Evolutionary conservation across 2,888 invertebrate genomes (phyloP).

Genomic region (Eurois occulta): DNA sequence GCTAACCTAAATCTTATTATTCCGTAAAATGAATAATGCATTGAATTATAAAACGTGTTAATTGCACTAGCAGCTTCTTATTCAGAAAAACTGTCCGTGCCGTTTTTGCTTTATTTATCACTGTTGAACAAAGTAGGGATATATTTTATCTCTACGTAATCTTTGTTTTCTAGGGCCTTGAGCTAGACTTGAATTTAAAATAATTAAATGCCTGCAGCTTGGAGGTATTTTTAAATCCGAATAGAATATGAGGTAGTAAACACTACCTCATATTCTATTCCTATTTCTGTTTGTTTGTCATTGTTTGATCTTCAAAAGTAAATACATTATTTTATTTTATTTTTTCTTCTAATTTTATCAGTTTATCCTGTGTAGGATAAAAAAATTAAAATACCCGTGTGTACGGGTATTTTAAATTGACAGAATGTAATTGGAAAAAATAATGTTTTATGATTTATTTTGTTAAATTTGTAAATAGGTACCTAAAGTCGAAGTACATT

Average conservation of each 20-base stretch:
- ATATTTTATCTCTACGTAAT: background rate
- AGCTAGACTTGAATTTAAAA: background rate
- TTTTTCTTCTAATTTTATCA: no score
- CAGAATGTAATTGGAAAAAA: no score
- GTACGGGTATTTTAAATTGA: no score
- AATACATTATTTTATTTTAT: no score
- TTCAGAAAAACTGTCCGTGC: background rate
- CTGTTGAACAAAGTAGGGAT: background rate
- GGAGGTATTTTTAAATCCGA: background rate
- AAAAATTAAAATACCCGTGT: no score
- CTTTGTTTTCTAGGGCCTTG: background rate
- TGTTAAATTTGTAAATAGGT: no score
- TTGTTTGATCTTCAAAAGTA: no score
- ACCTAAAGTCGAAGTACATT: no score
- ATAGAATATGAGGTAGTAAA: background rate
- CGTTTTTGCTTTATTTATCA: conserved; percentile 6
- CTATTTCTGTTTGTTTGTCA: no score
- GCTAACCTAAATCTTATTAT: background rate
- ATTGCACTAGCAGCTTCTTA: conserved; percentile 7
- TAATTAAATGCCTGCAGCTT: background rate
- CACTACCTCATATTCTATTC: no score
- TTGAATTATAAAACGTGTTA: conserved; percentile 5
- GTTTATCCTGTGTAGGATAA: no score
- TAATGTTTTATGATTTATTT: no score
- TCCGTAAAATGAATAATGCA: conserved; percentile 15